phyloP scores from a whole-genome alignment of 2,797 vertebrate species.

The Myripristis murdjan region DNA sequence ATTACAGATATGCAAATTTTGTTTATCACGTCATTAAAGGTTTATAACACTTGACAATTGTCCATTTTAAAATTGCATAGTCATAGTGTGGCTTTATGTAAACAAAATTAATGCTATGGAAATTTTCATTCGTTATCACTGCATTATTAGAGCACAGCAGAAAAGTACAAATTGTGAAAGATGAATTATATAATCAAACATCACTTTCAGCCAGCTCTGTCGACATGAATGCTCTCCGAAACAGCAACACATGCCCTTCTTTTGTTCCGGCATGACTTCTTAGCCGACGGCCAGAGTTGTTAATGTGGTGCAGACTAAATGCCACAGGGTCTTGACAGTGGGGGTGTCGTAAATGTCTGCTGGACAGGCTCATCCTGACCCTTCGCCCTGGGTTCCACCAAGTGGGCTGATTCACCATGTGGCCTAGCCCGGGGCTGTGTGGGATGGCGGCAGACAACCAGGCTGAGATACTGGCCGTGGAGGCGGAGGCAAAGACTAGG shows the following conservation, averaged over 20 bases:
- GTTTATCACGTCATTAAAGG: too few relatives aligned
- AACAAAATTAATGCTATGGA: too few relatives aligned
- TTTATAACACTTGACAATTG: too few relatives aligned
- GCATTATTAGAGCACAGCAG: not conserved
- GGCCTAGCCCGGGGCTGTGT: constrained; percentile 85
- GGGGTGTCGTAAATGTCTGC: constrained; percentile 71
- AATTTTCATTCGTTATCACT: too few relatives aligned
- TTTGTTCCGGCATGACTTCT: constrained; percentile 11
- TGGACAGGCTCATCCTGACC: constrained; percentile 83
- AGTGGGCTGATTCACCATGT: constrained; percentile 88
- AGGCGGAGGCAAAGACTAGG: constrained; percentile 85
- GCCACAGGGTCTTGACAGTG: constrained; percentile 37
- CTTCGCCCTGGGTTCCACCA: constrained; percentile 88
- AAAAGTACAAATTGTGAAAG: not conserved
- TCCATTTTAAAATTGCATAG: too few relatives aligned
- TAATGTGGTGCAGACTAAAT: constrained; percentile 43
- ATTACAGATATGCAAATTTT: not conserved
- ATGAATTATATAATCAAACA: constrained; percentile 1
- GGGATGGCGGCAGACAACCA: constrained; percentile 80
- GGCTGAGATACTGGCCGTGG: constrained; percentile 88
- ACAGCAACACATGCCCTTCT: not conserved
- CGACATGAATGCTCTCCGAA: not conserved
- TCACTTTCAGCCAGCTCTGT: not conserved
- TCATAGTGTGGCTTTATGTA: too few relatives aligned
- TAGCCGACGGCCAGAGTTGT: constrained; percentile 20